A percentile compares a stretch with the other conserved stretches of the same genome.
Evolutionary conservation across 2,113 vertebrate genomes (phyloP).

Genomic region (Butorides virescens): DNA sequence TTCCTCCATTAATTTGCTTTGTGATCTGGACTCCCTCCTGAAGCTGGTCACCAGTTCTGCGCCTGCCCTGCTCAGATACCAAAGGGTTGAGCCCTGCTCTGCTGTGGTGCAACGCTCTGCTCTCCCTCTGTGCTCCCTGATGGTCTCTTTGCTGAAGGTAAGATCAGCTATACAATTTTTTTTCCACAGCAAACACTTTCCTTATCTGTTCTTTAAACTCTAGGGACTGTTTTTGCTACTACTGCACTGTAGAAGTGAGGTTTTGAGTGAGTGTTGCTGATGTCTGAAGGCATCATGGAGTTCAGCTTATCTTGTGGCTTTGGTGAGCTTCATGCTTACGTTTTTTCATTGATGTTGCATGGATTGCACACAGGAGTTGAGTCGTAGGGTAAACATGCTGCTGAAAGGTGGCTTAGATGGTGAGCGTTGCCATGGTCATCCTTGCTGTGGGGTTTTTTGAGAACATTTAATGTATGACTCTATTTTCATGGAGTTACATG

Average conservation of each 20-base stretch:
- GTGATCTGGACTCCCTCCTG: fast-evolving
- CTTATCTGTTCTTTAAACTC: neutral
- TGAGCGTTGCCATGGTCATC: neutral
- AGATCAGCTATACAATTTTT: fast-evolving
- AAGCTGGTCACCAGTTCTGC: neutral
- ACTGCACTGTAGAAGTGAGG: neutral
- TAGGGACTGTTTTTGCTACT: fast-evolving
- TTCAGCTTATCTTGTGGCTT: neutral
- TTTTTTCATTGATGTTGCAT: neutral
- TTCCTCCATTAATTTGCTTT: fast-evolving
- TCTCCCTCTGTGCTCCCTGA: neutral
- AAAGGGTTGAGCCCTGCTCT: neutral
- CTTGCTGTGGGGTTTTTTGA: neutral
- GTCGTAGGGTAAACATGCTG: fast-evolving
- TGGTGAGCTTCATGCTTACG: neutral
- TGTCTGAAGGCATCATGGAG: neutral
- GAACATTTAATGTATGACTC: fast-evolving
- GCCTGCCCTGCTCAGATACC: neutral
- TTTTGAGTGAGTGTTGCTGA: fast-evolving
- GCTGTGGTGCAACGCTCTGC: neutral
- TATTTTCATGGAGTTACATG: fast-evolving
- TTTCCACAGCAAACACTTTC: fast-evolving
- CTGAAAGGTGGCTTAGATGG: neutral
- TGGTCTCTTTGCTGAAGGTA: neutral
- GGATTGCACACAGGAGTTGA: fast-evolving